A percentile compares a stretch with the other conserved stretches of the same genome.
Conservation (phyloP, 2,888 invertebrate genomes). For the Hydroisotoma schaefferi region DNA sequence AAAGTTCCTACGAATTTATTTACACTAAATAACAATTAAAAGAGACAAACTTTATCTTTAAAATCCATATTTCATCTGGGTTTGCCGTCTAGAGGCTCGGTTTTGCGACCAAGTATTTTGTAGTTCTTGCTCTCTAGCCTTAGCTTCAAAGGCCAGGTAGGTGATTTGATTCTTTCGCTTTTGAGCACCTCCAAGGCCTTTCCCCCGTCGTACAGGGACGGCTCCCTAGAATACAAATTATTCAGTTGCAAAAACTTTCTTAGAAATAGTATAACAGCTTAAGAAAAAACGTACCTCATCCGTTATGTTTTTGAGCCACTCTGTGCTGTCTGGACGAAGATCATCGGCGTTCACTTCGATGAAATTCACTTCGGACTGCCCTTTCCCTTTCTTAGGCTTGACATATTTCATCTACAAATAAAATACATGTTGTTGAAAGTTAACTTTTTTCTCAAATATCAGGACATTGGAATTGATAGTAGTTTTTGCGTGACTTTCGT, state of each 20-base stretch:
- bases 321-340: constrained; percentile 71
- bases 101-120: constrained; percentile 93
- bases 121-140: constrained; percentile 87
- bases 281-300: constrained; percentile 33
- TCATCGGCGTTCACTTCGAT: constrained; percentile 79
- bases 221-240: constrained; percentile 22
- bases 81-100: constrained; percentile 75
- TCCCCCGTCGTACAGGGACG: constrained; percentile 32
- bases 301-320: constrained; percentile 68
- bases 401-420: constrained; percentile 62
- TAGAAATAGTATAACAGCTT: no score
- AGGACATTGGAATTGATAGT: no score
- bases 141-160: constrained; percentile 87
- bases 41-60: no score
- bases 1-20: no score
- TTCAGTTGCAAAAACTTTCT: background rate
- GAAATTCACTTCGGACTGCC: constrained; percentile 63
- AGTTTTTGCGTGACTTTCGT: no score
- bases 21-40: no score
- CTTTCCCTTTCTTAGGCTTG: constrained; percentile 60
- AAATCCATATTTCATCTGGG: constrained; percentile 95
- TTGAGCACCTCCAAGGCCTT: constrained; percentile 42
- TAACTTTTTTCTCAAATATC: no score
- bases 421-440: no score
- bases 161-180: constrained; percentile 93